Percentiles rank a stretch among this genome's conserved stretches.
phyloP scores from a whole-genome alignment of 2,888 invertebrate species.

The Andrena hattorfiana region DNA sequence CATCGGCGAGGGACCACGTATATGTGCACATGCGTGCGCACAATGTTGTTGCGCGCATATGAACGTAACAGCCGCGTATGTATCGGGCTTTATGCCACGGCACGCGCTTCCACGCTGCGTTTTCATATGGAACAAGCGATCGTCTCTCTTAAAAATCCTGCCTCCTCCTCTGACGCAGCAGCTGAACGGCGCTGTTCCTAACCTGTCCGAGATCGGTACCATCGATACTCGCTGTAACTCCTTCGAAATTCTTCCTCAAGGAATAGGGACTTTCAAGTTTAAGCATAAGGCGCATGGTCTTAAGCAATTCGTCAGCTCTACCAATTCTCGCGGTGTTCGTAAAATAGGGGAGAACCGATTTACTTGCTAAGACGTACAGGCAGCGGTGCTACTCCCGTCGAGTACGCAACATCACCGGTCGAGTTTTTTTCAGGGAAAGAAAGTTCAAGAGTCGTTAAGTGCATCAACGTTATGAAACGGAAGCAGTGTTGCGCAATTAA shows the following conservation, averaged over 20 bases:
- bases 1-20: conserved; percentile 16
- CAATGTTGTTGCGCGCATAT: background rate
- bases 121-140: conserved; percentile 65
- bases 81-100: conserved; percentile 63
- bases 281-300: too few species aligned
- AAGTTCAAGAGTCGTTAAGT: too few species aligned
- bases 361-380: too few species aligned
- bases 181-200: conserved; percentile 60
- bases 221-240: too few species aligned
- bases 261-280: too few species aligned
- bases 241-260: too few species aligned
- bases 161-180: conserved; percentile 23
- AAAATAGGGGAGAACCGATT: too few species aligned
- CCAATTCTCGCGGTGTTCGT: too few species aligned
- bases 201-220: background rate
- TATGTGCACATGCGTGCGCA: background rate
- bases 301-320: too few species aligned
- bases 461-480: background rate
- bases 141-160: conserved; percentile 59
- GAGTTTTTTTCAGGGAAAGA: too few species aligned
- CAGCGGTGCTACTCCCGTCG: too few species aligned
- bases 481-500: conserved; percentile 23
- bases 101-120: conserved; percentile 55
- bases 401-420: too few species aligned
- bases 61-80: conserved; percentile 29